Base-by-base conservation (phyloP, 2,113 vertebrate genomes). In the Sardina pilchardus region DNA sequence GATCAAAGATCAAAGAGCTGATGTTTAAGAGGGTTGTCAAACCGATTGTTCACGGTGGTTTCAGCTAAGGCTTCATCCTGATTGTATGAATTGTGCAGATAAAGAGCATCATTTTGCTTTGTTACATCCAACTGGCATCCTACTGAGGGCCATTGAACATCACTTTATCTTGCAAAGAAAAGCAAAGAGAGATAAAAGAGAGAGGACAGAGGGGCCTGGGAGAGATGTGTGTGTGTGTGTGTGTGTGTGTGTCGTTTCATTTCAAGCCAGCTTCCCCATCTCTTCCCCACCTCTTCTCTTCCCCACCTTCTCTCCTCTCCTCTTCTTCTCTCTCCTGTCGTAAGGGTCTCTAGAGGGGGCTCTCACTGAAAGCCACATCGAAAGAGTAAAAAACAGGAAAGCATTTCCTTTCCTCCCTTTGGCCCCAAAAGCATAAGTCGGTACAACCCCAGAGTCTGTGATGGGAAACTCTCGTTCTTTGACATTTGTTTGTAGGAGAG, bases 1-100 rank as follows among this genome's bases (percentile, higher is more conserved):
- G 83, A 89, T 89, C 86, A 90, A 89, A 88, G 85, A 82, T 83
- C 6, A 59, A 85, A 59, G 83, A 56, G 2, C 9, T 45, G 10
- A 45, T 82, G 87, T 88, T 86, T 83, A 56, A 82, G 44, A 82
- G 84, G 85, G 47, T 82, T 85, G 78, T 24, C 36, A 34, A 86
- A 83, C 39, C 39, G 30, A 87, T 88, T 86, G 81, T 86, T 90
- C 82, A 78, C 44, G 84, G 39, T 42, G 78, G 83, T 82, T 90
- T 87, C 67, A 83, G 53, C 82, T 86, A 75, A 75, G 36, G 26
- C 26, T 14, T 75, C 26, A 14, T 36, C 26, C 34, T 75, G 12
- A 9, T 75, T 4, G 7, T 12, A 16, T 75, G 26, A 75, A 30
- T 36, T 12, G 16, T 12, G 1, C 26, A 75, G n/a, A n/a, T n/a